Conservation (phyloP, 2,113 vertebrate genomes). For the Hemicordylus capensis region DNA sequence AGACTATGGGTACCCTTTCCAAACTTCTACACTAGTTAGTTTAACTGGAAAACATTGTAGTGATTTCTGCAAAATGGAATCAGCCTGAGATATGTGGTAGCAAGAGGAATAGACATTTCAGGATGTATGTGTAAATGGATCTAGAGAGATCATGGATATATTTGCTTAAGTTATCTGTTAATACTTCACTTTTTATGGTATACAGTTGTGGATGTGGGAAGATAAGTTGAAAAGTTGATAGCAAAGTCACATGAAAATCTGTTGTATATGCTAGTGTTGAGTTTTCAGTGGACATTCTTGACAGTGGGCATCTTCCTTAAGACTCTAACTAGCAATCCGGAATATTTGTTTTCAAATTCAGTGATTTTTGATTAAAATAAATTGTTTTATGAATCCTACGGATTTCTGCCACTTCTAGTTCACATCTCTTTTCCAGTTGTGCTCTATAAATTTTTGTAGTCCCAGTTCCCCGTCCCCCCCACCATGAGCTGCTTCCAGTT, state of each 20-base stretch:
- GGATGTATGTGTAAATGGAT: not conserved
- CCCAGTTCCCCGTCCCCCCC: too few relatives aligned
- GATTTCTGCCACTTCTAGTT: too few relatives aligned
- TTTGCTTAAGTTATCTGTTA: conserved; percentile 8
- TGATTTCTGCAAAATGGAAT: not conserved
- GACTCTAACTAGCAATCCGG: too few relatives aligned
- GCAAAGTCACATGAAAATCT: not conserved
- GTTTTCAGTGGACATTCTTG: not conserved
- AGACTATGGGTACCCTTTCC: not conserved
- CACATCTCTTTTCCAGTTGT: too few relatives aligned
- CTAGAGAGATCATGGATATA: not conserved
- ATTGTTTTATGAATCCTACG: too few relatives aligned
- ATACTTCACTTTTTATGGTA: not conserved
- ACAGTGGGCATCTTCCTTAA: too few relatives aligned
- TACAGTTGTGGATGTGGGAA: not conserved
- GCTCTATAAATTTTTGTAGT: too few relatives aligned
- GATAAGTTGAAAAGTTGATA: not conserved
- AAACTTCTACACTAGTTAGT: not conserved
- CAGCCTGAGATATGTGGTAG: not conserved
- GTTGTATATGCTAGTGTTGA: not conserved
- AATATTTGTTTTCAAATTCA: too few relatives aligned
- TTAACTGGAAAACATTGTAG: not conserved
- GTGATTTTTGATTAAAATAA: too few relatives aligned
- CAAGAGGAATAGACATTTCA: not conserved
- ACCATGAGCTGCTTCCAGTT: too few relatives aligned